Percentiles rank a stretch among this genome's conserved stretches.
Evolutionary conservation across 30 jellyfish, hydroid and myxozoan species (phyloP).

Genomic region (Aurelia coerulea): DNA sequence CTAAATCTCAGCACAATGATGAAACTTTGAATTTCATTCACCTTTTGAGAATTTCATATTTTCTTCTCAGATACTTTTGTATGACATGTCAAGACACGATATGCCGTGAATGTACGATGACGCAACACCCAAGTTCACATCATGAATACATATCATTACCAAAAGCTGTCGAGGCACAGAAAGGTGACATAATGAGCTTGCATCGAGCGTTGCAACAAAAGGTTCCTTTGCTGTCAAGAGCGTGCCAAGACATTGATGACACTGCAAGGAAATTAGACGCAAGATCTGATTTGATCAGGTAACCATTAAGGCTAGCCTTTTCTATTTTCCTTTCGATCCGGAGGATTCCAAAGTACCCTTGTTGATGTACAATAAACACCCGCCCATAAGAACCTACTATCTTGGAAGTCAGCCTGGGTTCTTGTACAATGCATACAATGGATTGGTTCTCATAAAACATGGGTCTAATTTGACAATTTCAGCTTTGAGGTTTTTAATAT

Average conservation of each 20-base stretch:
- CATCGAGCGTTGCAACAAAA: slow-evolving; percentile 85
- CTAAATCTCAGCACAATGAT: no score
- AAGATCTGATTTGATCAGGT: slow-evolving; percentile 76
- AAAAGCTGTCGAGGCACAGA: slow-evolving; percentile 89
- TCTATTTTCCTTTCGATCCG: no score
- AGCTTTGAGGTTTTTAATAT: no score
- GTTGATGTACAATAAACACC: no score
- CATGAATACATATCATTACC: slow-evolving; percentile 82
- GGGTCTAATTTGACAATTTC: no score
- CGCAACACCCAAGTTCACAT: slow-evolving; percentile 86
- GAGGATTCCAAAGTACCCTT: no score
- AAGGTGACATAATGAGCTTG: slow-evolving; percentile 74
- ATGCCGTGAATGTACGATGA: slow-evolving; percentile 94
- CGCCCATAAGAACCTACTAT: no score
- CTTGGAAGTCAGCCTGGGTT: no score
- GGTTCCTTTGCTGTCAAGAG: slow-evolving; percentile 75
- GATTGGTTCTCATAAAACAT: no score
- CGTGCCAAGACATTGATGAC: slow-evolving; percentile 79
- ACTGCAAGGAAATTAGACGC: slow-evolving; percentile 82
- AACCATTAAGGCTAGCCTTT: background rate
- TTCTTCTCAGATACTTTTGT: slow-evolving; percentile 75
- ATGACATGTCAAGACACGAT: slow-evolving; percentile 88
- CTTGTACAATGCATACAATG: no score
- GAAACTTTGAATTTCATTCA: no score
- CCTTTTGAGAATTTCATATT: background rate